phyloP scores from a whole-genome alignment of 2,888 invertebrate species.

The Cartodere bifasciata region DNA sequence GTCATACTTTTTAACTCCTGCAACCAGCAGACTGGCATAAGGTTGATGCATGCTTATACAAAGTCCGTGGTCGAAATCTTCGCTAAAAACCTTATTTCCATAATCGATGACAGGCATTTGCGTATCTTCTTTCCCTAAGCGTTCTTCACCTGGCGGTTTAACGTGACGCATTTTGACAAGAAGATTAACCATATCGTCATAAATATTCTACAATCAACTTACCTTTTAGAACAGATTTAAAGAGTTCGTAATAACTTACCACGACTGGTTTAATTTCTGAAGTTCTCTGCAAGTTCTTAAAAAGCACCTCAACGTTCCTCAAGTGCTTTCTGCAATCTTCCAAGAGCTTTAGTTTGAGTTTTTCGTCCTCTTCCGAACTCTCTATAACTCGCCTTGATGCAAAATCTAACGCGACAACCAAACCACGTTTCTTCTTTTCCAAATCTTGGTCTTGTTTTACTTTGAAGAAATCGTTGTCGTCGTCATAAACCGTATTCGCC shows the following conservation, averaged over 20 bases:
- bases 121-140: constrained; percentile 21
- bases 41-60: constrained; percentile 95
- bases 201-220: constrained; percentile 16
- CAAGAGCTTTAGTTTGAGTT: constrained; percentile 22
- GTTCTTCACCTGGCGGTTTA: constrained; percentile 22
- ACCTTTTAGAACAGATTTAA: background rate
- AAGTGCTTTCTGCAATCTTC: constrained; percentile 26
- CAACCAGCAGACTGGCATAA: constrained; percentile 81
- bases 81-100: constrained; percentile 27
- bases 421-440: constrained; percentile 28
- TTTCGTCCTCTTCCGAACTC: constrained; percentile 24
- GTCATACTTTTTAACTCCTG: constrained; percentile 77
- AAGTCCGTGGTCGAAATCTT: constrained; percentile 48
- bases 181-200: constrained; percentile 25
- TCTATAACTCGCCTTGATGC: constrained; percentile 28
- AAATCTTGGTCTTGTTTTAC: constrained; percentile 45
- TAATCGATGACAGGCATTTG: constrained; percentile 23
- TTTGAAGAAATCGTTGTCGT: constrained; percentile 88
- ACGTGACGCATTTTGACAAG: constrained; percentile 28
- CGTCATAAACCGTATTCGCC: constrained; percentile 73
- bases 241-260: constrained; percentile 5
- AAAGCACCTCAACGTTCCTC: constrained; percentile 24
- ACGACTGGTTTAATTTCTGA: constrained; percentile 13
- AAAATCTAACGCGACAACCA: constrained; percentile 32
- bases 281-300: constrained; percentile 22